Evolutionary conservation across 2,113 vertebrate genomes (phyloP).

Genomic region (Phalacrocorax brasilianus): DNA sequence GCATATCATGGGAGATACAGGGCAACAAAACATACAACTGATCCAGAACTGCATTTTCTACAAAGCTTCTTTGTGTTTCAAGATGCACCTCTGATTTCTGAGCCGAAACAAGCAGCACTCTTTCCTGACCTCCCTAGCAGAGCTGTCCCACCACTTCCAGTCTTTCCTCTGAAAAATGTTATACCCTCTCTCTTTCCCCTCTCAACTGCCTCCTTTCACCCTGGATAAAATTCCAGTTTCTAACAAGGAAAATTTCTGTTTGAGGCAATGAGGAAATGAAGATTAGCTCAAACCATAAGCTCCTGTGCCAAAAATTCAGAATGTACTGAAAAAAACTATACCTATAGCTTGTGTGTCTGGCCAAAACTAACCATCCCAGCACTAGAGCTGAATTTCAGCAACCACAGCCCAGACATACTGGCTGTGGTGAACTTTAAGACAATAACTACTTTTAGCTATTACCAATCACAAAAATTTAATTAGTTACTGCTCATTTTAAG

Average conservation of each 20-base stretch:
- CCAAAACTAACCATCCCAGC: conserved; percentile 3
- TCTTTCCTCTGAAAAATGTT: not conserved
- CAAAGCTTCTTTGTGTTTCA: not conserved
- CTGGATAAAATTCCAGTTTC: not conserved
- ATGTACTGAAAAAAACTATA: not conserved
- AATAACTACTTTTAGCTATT: not conserved
- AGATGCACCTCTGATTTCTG: not conserved
- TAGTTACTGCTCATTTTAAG: not conserved
- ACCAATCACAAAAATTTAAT: not conserved
- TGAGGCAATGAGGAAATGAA: not conserved
- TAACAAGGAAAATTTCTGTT: not conserved
- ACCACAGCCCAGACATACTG: conserved; percentile 7
- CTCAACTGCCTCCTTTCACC: not conserved
- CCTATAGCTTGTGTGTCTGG: not conserved
- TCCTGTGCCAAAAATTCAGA: conserved; percentile 1
- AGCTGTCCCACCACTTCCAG: not conserved
- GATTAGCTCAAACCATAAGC: not conserved
- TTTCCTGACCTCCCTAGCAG: not conserved
- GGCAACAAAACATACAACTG: not conserved
- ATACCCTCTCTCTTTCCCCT: not conserved
- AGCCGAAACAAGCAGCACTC: not conserved
- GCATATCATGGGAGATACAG: accelerated
- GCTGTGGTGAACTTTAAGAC: not conserved
- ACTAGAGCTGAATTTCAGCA: not conserved
- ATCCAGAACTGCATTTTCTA: not conserved